These are phyloP conservation scores for Trachelus tabidus DNA, from an alignment of 2,888 invertebrate genomes.

Conservation along the genomic window DNA sequence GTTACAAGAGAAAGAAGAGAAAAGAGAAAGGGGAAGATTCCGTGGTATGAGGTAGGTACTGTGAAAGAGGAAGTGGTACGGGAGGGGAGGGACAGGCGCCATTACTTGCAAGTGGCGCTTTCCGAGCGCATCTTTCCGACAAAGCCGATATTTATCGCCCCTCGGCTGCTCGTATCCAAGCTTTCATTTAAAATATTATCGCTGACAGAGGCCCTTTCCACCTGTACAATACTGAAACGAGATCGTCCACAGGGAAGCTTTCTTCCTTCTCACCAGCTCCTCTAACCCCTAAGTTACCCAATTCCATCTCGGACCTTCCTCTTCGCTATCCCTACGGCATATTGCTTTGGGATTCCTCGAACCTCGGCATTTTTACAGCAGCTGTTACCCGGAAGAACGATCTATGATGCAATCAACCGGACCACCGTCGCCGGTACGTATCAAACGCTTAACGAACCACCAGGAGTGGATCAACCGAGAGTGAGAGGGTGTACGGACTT, in stretches of 20 bases:
- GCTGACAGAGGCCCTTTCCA: conserved; percentile 46
- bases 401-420: not conserved
- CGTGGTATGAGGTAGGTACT: conserved; percentile 29
- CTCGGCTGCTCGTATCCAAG: conserved; percentile 38
- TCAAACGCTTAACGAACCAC: not conserved
- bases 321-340: conserved; percentile 24
- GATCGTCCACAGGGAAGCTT: not conserved
- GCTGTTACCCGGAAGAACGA: conserved; percentile 41
- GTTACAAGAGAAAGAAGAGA: conserved; percentile 14
- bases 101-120: conserved; percentile 65
- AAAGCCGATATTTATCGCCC: conserved; percentile 62
- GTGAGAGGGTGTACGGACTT: not conserved
- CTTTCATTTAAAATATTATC: conserved; percentile 63
- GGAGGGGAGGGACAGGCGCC: conserved; percentile 42
- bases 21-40: conserved; percentile 26
- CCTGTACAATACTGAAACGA: conserved; percentile 8
- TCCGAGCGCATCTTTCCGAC: conserved; percentile 56
- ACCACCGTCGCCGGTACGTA: not conserved
- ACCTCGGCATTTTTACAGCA: conserved; percentile 49
- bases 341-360: conserved; percentile 57
- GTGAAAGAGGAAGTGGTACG: conserved; percentile 18
- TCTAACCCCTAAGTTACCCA: not conserved
- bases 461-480: not conserved
- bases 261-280: not conserved
- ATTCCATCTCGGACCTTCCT: not conserved